phyloP scores from a whole-genome alignment of 2,888 invertebrate species.

The Ophion costatus region DNA sequence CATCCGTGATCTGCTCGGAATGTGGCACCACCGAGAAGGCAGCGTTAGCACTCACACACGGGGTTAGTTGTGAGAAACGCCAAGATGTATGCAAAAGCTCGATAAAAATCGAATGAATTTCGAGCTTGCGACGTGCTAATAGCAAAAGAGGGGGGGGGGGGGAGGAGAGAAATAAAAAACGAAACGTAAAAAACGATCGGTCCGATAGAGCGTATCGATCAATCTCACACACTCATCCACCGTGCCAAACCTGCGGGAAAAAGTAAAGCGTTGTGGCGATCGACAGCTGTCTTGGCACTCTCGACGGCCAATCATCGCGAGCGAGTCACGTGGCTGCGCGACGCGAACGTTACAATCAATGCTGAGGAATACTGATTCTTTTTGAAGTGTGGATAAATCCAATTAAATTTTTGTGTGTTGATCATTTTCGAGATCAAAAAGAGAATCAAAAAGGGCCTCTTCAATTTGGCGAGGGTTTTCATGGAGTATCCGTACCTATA shows the following conservation, averaged over 20 bases:
- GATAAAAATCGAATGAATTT: constrained; percentile 32
- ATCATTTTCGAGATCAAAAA: too few species aligned
- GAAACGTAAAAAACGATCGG: not conserved
- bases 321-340: not conserved
- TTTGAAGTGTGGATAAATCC: too few species aligned
- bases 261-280: not conserved
- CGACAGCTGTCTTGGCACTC: too few species aligned
- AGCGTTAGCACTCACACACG: constrained; percentile 20
- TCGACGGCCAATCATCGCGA: not conserved
- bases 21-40: constrained; percentile 72
- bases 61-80: constrained; percentile 43
- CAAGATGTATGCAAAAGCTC: constrained; percentile 49
- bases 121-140: not conserved
- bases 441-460: too few species aligned
- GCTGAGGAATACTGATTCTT: too few species aligned
- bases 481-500: too few species aligned
- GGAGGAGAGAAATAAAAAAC: not conserved
- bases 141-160: too few species aligned
- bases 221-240: constrained; percentile 10
- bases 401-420: too few species aligned
- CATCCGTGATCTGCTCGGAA: constrained; percentile 82
- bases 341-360: not conserved
- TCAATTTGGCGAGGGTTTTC: too few species aligned
- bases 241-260: not conserved
- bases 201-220: constrained; percentile 15